Base-by-base conservation (phyloP, 1,140 invertebrate species). In the Lepidostoma basale region DNA sequence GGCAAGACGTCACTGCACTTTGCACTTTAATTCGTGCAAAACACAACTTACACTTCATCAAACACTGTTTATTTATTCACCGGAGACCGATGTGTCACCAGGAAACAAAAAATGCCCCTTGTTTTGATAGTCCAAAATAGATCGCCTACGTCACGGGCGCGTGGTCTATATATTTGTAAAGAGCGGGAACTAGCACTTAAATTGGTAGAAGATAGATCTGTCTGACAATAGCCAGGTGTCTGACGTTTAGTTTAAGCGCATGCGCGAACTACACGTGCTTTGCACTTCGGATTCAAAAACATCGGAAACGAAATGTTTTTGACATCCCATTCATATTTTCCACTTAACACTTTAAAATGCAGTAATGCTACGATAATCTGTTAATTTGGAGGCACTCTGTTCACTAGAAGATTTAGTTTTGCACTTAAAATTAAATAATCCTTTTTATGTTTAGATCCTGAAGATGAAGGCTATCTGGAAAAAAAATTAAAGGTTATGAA, bases 181-280 rank as follows among this genome's bases (percentile, higher is more conserved):
- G 18, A 40, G 39, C 39, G 39, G n/a, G 39, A 40, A 40, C 33
- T 40, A 1, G 39, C 39, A 40, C n/a, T n/a, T 5, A 40, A 18
- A 18, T 18, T 40, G 39, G n/a, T n/a, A n/a, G n/a, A n/a, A 40
- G 39, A 40, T 59, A 59, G 16, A 33, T 59, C 20, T 25, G 56
- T 36, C 23, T 23, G 45, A 42, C 14, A 14, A 47, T 44, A 40
- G 62, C 8, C 33, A 58, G 47, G 52, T 39, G 36, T 56, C 58
- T 58, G 64, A 52, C 62, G 62, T 65, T 56, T 26, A 18, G n/a
- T 12, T 12, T 14, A 14, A 20, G 45, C 64, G 49, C 64, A 67
- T 39, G 52, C 64, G 64, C 64, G 40, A 10, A 40, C n/a, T 56
- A 30, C 49, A 28, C 44, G 28, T 33, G 28, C 14, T 18, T 12